These are phyloP conservation scores for Myoxocephalus aenaeus DNA, from an alignment of 2,797 vertebrate species.

Conservation along the genomic window DNA sequence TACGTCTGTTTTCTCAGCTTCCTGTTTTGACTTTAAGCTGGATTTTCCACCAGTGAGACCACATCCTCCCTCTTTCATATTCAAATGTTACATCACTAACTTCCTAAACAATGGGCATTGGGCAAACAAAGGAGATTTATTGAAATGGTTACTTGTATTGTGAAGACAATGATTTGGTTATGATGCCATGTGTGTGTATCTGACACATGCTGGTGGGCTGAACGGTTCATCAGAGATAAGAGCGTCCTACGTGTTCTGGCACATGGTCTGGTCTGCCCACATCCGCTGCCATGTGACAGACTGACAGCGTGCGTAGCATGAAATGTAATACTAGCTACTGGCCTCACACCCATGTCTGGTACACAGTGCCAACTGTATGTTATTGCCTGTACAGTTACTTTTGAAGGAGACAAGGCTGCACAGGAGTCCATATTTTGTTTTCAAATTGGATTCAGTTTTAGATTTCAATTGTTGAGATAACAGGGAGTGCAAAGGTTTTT, in stretches of 20 bases:
- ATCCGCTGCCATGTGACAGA: conserved; percentile 49
- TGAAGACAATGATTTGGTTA: conserved; percentile 38
- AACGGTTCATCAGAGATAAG: conserved; percentile 36
- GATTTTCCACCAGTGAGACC: neutral
- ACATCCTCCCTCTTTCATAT: neutral
- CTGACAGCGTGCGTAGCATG: conserved; percentile 3
- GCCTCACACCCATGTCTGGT: conserved; percentile 1
- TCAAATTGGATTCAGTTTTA: neutral
- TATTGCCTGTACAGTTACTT: neutral
- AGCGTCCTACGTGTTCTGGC: conserved; percentile 30
- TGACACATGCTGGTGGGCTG: conserved; percentile 2
- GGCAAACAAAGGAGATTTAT: neutral
- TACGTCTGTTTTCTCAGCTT: neutral
- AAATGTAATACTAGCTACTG: conserved; percentile 32
- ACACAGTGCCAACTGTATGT: neutral
- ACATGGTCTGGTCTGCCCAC: conserved; percentile 38
- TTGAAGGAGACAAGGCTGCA: neutral
- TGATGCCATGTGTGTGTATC: conserved; percentile 9
- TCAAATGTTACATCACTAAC: neutral
- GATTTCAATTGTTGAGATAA: neutral
- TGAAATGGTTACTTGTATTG: conserved; percentile 10
- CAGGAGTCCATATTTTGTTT: neutral
- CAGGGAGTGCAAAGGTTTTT: neutral
- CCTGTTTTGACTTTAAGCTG: conserved; percentile 10
- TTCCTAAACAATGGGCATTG: conserved; percentile 15